Evolutionary conservation across 1,140 invertebrate genomes (phyloP).

Genomic region (Hylaeus volcanicus): DNA sequence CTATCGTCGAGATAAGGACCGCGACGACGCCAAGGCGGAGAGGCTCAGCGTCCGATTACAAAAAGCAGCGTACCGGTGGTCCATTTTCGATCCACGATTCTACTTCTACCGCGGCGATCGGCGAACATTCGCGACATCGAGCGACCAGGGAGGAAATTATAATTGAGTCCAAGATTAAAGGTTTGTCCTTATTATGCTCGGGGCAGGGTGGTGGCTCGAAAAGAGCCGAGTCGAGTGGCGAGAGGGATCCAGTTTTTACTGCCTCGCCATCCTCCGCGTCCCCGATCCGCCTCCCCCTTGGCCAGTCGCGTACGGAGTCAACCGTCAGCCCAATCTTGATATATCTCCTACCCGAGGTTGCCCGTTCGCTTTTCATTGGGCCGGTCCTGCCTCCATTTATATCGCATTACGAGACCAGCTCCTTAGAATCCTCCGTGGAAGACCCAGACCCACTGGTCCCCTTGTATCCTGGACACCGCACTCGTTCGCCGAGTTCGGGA

Average conservation of each 20-base stretch:
- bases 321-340: conserved; percentile 77
- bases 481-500: conserved; percentile 42
- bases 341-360: conserved; percentile 72
- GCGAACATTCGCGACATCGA: conserved; percentile 45
- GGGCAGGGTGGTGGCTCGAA: conserved; percentile 63
- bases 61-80: conserved; percentile 68
- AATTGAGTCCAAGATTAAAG: conserved; percentile 76
- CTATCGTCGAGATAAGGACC: conserved; percentile 39
- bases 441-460: conserved; percentile 64
- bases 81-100: conserved; percentile 68
- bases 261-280: conserved; percentile 48
- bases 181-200: conserved; percentile 76
- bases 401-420: conserved; percentile 71
- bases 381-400: conserved; percentile 71
- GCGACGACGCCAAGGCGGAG: neutral
- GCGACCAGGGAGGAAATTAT: conserved; percentile 70
- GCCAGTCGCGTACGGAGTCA: conserved; percentile 63
- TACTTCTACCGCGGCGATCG: conserved; percentile 24
- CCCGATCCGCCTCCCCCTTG: neutral
- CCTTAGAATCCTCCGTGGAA: conserved; percentile 63
- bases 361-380: conserved; percentile 72
- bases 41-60: conserved; percentile 13
- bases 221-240: conserved; percentile 59
- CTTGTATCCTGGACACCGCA: conserved; percentile 54
- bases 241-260: conserved; percentile 77